These are phyloP conservation scores for Corythornis cristatus DNA, from an alignment of 2,113 vertebrate species.

Conservation along the genomic window DNA sequence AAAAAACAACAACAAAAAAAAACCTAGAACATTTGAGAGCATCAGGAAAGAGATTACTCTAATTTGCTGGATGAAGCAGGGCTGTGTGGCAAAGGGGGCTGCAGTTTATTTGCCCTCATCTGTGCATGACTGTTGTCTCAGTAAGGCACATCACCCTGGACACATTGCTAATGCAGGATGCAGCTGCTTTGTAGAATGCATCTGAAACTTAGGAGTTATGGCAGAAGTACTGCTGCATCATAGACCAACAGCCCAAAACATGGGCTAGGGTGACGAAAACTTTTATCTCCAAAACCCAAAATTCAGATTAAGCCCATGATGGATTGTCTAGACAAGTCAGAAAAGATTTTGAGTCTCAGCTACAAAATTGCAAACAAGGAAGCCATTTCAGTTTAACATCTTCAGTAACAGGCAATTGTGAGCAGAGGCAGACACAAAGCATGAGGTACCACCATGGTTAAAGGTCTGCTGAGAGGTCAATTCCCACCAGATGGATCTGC, in stretches of 20 bases:
- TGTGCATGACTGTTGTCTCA: background rate
- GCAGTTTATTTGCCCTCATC: background rate
- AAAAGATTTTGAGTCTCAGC: background rate
- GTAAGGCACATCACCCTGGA: no score
- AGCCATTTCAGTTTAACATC: background rate
- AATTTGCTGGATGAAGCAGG: background rate
- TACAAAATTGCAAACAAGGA: background rate
- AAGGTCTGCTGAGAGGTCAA: background rate
- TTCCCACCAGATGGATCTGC: background rate
- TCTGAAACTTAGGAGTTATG: background rate
- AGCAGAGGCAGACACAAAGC: background rate
- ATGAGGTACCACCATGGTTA: fast-evolving
- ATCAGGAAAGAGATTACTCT: background rate
- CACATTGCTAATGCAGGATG: background rate
- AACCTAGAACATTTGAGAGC: background rate
- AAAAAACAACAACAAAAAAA: no score
- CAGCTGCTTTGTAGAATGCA: background rate
- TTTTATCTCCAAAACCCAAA: background rate
- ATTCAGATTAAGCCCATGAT: background rate
- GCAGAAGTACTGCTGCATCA: background rate
- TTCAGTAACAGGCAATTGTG: background rate
- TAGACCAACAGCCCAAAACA: background rate
- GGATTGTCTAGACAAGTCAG: background rate
- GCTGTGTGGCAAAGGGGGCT: background rate
- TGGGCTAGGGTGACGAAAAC: background rate